Conservation (phyloP, 2,797 vertebrate genomes). For the Dendrocincla fuliginosa region DNA sequence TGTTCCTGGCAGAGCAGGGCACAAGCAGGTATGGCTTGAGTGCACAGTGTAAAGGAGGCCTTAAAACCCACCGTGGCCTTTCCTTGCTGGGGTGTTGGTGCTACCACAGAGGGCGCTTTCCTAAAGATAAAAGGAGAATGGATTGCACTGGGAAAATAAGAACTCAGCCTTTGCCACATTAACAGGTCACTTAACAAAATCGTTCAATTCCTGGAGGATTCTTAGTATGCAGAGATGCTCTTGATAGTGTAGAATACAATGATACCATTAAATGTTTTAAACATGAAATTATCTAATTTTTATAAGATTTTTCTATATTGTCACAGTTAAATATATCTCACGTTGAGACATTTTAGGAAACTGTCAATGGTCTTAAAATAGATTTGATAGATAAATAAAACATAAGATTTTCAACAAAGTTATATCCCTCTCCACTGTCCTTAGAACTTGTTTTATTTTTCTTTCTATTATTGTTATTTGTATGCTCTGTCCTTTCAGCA, state of each 20-base stretch:
- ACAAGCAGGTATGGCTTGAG: not conserved
- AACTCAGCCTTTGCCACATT: not conserved
- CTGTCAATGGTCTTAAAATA: not conserved
- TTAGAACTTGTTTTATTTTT: not conserved
- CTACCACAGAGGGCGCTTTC: not conserved
- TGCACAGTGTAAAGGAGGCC: not conserved
- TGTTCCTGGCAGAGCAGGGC: not conserved
- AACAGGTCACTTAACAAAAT: not conserved
- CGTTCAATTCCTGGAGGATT: not conserved
- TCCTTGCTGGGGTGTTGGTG: not conserved
- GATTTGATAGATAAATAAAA: not conserved
- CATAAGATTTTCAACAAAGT: not conserved
- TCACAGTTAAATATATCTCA: not conserved
- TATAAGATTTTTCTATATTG: not conserved
- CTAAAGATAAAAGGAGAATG: not conserved
- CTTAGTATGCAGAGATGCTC: not conserved
- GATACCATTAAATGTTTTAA: not conserved
- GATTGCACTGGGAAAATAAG: not conserved
- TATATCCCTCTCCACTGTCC: not conserved
- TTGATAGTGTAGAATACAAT: not conserved
- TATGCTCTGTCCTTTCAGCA: not conserved
- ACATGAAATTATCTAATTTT: not conserved
- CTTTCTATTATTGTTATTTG: not conserved
- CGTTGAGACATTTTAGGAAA: not conserved
- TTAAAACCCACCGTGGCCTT: not conserved